Base-by-base conservation (phyloP, 2,113 vertebrate species). In the Proterorhinus semilunaris region DNA sequence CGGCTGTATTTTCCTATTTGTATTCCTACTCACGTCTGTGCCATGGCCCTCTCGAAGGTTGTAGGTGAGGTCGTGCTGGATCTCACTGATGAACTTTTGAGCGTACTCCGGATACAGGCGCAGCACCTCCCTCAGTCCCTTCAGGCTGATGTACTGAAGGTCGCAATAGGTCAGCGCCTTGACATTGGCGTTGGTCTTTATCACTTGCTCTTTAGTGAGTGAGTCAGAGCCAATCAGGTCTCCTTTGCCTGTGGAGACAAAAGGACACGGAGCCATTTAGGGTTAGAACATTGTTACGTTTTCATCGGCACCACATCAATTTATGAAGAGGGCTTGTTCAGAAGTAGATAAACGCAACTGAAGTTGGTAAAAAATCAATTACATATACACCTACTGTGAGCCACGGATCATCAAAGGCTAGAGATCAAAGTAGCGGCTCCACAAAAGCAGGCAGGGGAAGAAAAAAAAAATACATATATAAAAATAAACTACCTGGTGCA, bases 11-110 rank as follows among this genome's bases (percentile, higher is more conserved):
- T 21, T 27, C 6, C 0, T 7, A 7, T 55, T 17, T 10, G 7
- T 6, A 12, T 6, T 44, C 8, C 47, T 27, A 91, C 92, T 93
- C 70, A 94, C 93, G 1, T 94, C 92, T 0, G 86, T 72, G 0
- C 90, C 87, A 62, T 93, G 91, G 43, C 93, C 93, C 70, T 94
- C 93, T 8, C 93, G 78, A 74, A 94, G 91, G 71, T 94, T 94
- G 89, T 94, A 94, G 36, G 93, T 94, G 76, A 94, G 92, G 87
- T 94, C 93, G n/a, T 94, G 93, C 66, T 94, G 93, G 13, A 94
- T 94, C 79, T 94, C 93, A 2, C 89, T 89, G 87, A 94, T 77
- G 74, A 94, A 94, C 90, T 94, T 93, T 79, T 93, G 92, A 21
- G 93, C 89, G 63, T 94, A 94, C 75, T 94, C 93, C 0, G 93